These are phyloP conservation scores for Zaprionus camerounensis DNA, from an alignment of 1,140 invertebrate genomes.

Conservation along the genomic window DNA sequence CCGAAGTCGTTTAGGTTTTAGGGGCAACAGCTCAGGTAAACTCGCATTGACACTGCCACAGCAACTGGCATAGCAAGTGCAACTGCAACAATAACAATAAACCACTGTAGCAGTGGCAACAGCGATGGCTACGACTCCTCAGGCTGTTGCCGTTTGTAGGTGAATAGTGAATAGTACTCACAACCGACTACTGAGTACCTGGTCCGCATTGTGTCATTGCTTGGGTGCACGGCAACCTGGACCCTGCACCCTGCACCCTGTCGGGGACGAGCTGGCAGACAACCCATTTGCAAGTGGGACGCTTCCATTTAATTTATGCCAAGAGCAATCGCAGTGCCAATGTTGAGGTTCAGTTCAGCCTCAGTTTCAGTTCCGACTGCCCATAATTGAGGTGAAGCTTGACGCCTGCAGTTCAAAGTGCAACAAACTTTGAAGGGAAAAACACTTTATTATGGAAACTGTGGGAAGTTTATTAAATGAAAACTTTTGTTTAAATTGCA, in stretches of 20 bases:
- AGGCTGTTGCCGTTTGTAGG: constrained; percentile 37
- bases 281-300: constrained; percentile 59
- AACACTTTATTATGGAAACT: background rate
- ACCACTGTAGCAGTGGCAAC: background rate
- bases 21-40: constrained; percentile 29
- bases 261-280: constrained; percentile 6
- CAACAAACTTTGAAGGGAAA: constrained; percentile 57
- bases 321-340: constrained; percentile 65
- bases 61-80: background rate
- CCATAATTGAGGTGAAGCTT: constrained; percentile 63
- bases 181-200: background rate
- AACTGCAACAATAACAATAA: constrained; percentile 49
- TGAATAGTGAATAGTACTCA: constrained; percentile 20
- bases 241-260: constrained; percentile 19
- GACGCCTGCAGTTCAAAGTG: constrained; percentile 67
- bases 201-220: constrained; percentile 33
- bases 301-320: constrained; percentile 75
- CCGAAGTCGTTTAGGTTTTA: constrained; percentile 2
- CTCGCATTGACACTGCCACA: constrained; percentile 40
- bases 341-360: constrained; percentile 40
- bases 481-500: constrained; percentile 16
- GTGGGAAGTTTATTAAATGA: background rate
- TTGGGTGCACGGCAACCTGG: constrained; percentile 18
- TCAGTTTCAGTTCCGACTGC: constrained; percentile 14
- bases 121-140: constrained; percentile 14